A percentile compares a stretch with the other conserved stretches of the same genome.
phyloP scores from a whole-genome alignment of 2,797 vertebrate genomes.

The Heteromormyrus szaboi region DNA sequence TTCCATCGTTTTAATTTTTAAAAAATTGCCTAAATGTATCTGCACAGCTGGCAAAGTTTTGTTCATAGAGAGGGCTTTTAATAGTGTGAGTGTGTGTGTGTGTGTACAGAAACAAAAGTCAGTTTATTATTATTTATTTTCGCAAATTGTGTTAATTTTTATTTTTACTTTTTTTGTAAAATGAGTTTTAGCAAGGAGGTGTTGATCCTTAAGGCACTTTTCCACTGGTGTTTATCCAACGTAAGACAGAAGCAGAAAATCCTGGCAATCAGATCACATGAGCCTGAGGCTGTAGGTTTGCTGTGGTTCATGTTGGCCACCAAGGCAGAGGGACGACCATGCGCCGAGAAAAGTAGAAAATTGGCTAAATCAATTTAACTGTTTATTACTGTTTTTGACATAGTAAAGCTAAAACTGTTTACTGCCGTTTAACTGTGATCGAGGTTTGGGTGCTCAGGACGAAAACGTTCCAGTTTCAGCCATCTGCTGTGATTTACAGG shows the following conservation, averaged over 20 bases:
- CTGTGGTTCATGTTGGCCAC: neutral
- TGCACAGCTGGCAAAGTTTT: constrained; percentile 57
- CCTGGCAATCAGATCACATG: constrained; percentile 33
- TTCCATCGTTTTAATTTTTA: neutral
- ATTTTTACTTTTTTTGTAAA: constrained; percentile 27
- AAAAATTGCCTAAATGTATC: constrained; percentile 33
- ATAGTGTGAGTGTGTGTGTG: neutral
- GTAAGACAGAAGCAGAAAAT: constrained; percentile 22
- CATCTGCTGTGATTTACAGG: constrained; percentile 2
- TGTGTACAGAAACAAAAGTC: constrained; percentile 39
- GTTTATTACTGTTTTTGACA: neutral
- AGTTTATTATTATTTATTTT: constrained; percentile 42
- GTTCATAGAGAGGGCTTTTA: neutral
- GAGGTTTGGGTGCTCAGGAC: neutral
- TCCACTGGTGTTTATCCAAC: constrained; percentile 33
- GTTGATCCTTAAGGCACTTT: constrained; percentile 44
- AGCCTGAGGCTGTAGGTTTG: constrained; percentile 21
- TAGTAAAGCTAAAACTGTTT: neutral
- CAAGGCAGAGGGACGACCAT: too few relatives aligned
- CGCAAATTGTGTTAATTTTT: constrained; percentile 9
- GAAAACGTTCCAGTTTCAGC: neutral
- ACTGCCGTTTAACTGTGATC: constrained; percentile 1
- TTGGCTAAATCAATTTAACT: neutral
- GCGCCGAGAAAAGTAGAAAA: neutral
- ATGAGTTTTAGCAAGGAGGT: constrained; percentile 34